A percentile compares a stretch with the other conserved stretches of the same genome.
phyloP scores from a whole-genome alignment of 2,888 invertebrate species.

The Nomada lathburiana region DNA sequence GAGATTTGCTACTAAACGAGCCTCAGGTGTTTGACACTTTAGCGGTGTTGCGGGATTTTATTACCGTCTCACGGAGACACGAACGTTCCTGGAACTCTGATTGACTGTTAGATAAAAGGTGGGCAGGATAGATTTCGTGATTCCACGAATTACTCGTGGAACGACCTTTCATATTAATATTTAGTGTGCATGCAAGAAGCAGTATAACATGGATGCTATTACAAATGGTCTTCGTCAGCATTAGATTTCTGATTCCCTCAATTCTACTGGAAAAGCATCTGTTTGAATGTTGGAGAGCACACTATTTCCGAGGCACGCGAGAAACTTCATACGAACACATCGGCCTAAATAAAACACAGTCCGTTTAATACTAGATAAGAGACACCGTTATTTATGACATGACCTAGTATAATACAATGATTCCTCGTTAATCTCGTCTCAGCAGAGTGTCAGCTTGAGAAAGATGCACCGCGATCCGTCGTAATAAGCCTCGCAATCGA shows the following conservation, averaged over 20 bases:
- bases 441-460: background rate
- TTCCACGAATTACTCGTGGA: background rate
- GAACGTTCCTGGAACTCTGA: background rate
- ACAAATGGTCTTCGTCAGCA: too few relatives aligned
- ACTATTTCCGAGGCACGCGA: too few relatives aligned
- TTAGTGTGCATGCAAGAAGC: too few relatives aligned
- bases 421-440: background rate
- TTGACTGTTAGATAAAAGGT: background rate
- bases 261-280: too few relatives aligned
- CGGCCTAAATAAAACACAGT: too few relatives aligned
- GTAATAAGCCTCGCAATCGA: background rate
- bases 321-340: too few relatives aligned
- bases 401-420: background rate
- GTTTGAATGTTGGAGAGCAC: too few relatives aligned
- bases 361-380: too few relatives aligned
- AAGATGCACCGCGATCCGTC: background rate
- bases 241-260: too few relatives aligned
- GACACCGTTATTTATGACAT: too few relatives aligned
- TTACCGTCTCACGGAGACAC: background rate
- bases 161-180: too few relatives aligned
- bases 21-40: background rate
- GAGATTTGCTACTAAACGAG: background rate
- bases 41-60: background rate
- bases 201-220: too few relatives aligned
- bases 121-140: background rate